A percentile compares a stretch with the other conserved stretches of the same genome.
Conservation (phyloP, 1,140 invertebrate genomes). For the Monochamus saltuarius region DNA sequence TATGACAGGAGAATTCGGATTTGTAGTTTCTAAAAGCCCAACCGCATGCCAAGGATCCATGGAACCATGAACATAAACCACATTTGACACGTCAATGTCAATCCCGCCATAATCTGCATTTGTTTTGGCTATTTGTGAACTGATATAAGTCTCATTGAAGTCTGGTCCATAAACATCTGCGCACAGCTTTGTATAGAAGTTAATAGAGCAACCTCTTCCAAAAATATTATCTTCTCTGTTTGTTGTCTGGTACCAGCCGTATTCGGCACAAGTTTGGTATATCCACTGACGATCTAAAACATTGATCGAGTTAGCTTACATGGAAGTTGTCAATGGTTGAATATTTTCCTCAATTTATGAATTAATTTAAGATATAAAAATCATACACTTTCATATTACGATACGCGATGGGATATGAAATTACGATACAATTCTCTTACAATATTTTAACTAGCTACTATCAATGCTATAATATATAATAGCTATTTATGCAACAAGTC, state of each 20-base stretch:
- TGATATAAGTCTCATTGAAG: conserved; percentile 54
- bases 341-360: too few species aligned
- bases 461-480: too few species aligned
- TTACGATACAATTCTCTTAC: too few species aligned
- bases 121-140: conserved; percentile 56
- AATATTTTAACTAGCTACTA: too few species aligned
- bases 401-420: too few species aligned
- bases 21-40: conserved; percentile 59
- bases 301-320: too few species aligned
- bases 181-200: conserved; percentile 67
- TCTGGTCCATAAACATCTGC: conserved; percentile 59
- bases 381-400: too few species aligned
- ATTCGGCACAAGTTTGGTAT: conserved; percentile 84
- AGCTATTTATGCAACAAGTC: too few species aligned
- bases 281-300: conserved; percentile 67
- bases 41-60: conserved; percentile 67
- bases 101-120: conserved; percentile 64
- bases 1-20: conserved; percentile 56
- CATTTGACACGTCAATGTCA: conserved; percentile 58
- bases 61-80: conserved; percentile 65
- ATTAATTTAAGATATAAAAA: too few species aligned
- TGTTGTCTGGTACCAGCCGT: conserved; percentile 78
- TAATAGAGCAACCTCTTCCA: conserved; percentile 59
- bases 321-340: too few species aligned
- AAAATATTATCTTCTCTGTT: conserved; percentile 64